Evolutionary conservation across 1,140 invertebrate species (phyloP), one percentile per base, ranked within the genome.

Genomic region (Diploscapter pachys): DNA sequence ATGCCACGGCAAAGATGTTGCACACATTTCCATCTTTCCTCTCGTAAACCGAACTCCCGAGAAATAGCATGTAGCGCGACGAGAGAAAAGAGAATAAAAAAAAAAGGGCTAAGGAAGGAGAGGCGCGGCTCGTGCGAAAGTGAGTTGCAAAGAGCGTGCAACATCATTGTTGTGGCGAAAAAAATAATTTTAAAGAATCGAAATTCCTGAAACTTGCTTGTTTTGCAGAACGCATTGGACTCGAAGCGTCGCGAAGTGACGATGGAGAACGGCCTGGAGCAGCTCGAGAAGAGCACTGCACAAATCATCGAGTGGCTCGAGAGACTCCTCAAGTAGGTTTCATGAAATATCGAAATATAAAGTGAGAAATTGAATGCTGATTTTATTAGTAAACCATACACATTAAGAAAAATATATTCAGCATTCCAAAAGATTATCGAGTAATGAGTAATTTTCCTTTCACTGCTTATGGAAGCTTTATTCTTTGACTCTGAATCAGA

Each of bases 301-400:
- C 67, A 84, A 31, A 78, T 84, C 50, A 73, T 83, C 52, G 54
- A 73, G 5, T 84, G 82, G 82, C 54, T 84, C 59, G 81, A 84
- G 57, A 71, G 67, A 56, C 65, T 76, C 52, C 51, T 71, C 52
- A 63, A 63, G 69, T 74, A 31, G 54, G 71, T 72, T 6, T 6
- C 51, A 50, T 5, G 2, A 2, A 48, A 50, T n/a, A 67, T 67
- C 31, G 31, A 31, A 31, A 31, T 31, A 31, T 31, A 31, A 31
- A 31, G 31, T 31, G 31, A 31, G 31, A n/a, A 49, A 49, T 5
- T 5, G 50, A 63, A 63, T 5, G 13, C 3, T 8, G 4, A 3
- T 8, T 31, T 1, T 31, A 31, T 31, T 31, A 31, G 31, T 31
- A 31, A 31, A 31, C 31, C 31, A 31, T 31, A 31, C 31, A 31